phyloP scores from a whole-genome alignment of 1,140 invertebrate genomes.

The Coelopa frigida region DNA sequence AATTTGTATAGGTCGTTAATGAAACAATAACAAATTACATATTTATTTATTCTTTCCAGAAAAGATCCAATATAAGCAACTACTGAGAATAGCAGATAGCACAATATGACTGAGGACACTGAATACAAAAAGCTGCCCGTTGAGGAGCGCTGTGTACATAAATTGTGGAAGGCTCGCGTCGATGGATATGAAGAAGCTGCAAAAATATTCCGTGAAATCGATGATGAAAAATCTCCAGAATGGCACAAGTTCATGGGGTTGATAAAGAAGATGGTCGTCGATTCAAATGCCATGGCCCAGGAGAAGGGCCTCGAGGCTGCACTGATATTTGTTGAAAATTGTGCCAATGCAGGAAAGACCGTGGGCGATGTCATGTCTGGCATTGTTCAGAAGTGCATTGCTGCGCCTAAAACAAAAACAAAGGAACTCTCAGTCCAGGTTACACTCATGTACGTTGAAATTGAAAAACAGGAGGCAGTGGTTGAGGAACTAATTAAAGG shows the following conservation, averaged over 20 bases:
- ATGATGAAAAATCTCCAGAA: conserved; percentile 88
- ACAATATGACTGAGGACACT: conserved; percentile 75
- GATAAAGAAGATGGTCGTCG: conserved; percentile 93
- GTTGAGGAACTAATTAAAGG: conserved; percentile 90
- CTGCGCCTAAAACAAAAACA: conserved; percentile 82
- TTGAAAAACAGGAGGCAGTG: conserved; percentile 88
- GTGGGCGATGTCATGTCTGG: conserved; percentile 83
- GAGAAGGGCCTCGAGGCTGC: conserved; percentile 93
- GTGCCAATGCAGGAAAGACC: conserved; percentile 74
- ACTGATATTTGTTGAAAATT: conserved; percentile 84
- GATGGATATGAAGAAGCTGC: conserved; percentile 89
- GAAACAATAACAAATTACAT: too few relatives aligned
- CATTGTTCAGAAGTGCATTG: conserved; percentile 86
- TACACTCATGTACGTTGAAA: conserved; percentile 88
- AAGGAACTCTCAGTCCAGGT: conserved; percentile 86
- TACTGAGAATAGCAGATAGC: not conserved
- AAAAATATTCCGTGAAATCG: conserved; percentile 77
- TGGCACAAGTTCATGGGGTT: conserved; percentile 85
- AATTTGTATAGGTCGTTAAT: too few relatives aligned
- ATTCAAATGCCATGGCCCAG: conserved; percentile 91
- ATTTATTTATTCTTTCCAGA: too few relatives aligned
- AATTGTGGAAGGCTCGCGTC: conserved; percentile 91
- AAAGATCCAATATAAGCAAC: too few relatives aligned
- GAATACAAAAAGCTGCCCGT: conserved; percentile 88
- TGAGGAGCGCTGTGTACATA: conserved; percentile 87